Evolutionary conservation across 37 sponge, comb jelly and placozoan genomes (phyloP).

Genomic region (Lycopodina hypogea): DNA sequence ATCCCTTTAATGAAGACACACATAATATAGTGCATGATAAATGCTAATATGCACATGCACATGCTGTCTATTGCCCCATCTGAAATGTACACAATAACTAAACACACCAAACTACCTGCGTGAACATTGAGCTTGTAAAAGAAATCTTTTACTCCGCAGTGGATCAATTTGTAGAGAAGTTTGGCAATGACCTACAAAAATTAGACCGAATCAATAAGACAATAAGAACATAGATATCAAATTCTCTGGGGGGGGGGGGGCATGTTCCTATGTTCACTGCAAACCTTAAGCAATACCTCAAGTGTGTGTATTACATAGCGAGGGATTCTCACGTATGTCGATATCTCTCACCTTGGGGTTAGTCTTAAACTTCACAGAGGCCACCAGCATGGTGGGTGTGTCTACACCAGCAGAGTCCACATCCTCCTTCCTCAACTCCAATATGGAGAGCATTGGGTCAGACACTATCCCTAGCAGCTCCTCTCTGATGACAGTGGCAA

Average conservation of each 20-base stretch:
- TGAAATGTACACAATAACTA: neutral
- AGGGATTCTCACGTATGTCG: neutral
- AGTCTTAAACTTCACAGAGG: conserved; percentile 31
- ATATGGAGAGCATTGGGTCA: conserved; percentile 38
- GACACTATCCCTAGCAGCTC: conserved; percentile 20
- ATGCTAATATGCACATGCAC: no score
- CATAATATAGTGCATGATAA: no score
- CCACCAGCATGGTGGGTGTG: conserved; percentile 10
- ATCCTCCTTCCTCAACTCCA: conserved; percentile 26
- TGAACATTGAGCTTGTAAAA: conserved; percentile 88
- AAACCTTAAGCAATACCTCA: neutral
- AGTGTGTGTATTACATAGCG: neutral
- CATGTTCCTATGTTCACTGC: no score
- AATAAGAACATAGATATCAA: no score
- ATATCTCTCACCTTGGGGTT: conserved; percentile 33
- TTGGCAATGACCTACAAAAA: conserved; percentile 38
- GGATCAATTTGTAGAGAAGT: conserved; percentile 48
- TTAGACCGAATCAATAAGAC: neutral
- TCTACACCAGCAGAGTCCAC: neutral
- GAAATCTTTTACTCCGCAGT: conserved; percentile 37
- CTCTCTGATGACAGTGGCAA: conserved; percentile 33
- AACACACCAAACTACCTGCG: conserved; percentile 50
- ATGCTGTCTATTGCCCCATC: neutral
- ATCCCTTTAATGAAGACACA: no score
- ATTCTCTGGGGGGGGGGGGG: no score